Percentiles rank a stretch among this genome's conserved stretches.
phyloP scores from a whole-genome alignment of 2,888 invertebrate species.

The Nematopogon swammerdamellus region DNA sequence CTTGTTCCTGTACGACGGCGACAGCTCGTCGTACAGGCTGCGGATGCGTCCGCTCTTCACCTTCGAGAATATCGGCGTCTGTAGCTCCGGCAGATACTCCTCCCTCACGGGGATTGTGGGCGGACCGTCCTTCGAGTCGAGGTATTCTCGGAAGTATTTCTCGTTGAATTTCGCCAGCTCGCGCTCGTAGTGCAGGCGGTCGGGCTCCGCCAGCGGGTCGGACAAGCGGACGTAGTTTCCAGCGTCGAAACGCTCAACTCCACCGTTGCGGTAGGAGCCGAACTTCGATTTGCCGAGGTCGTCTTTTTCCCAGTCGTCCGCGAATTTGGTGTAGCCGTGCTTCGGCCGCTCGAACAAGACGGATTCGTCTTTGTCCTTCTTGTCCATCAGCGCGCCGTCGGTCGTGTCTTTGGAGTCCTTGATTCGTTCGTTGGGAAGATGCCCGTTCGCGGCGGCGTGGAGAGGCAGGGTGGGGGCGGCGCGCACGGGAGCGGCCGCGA shows the following conservation, averaged over 20 bases:
- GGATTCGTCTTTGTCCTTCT: slow-evolving; percentile 25
- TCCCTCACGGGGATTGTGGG: slow-evolving; percentile 28
- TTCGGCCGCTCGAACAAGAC: slow-evolving; percentile 26
- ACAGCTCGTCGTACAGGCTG: slow-evolving; percentile 34
- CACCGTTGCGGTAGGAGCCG: slow-evolving; percentile 38
- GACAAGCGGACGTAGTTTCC: slow-evolving; percentile 40
- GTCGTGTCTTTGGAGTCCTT: slow-evolving; percentile 1
- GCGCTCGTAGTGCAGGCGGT: slow-evolving; percentile 37
- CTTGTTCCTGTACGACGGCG: slow-evolving; percentile 30
- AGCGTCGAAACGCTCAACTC: slow-evolving; percentile 20
- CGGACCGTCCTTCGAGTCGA: slow-evolving; percentile 35
- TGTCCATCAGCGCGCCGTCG: background rate
- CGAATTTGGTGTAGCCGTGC: slow-evolving; percentile 26
- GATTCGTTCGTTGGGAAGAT: slow-evolving; percentile 12
- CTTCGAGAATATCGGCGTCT: slow-evolving; percentile 47
- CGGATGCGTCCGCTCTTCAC: slow-evolving; percentile 37
- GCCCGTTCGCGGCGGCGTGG: slow-evolving; percentile 13
- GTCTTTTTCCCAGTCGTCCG: slow-evolving; percentile 25
- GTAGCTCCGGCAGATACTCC: slow-evolving; percentile 43
- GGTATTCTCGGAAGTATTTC: slow-evolving; percentile 36
- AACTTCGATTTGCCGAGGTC: slow-evolving; percentile 38
- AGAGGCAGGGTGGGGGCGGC: background rate
- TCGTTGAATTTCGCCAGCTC: slow-evolving; percentile 47
- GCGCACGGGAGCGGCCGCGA: slow-evolving; percentile 6
- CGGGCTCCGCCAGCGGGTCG: slow-evolving; percentile 35